Conservation (phyloP, 2,797 vertebrate species). For the Periophthalmus magnuspinnatus region DNA sequence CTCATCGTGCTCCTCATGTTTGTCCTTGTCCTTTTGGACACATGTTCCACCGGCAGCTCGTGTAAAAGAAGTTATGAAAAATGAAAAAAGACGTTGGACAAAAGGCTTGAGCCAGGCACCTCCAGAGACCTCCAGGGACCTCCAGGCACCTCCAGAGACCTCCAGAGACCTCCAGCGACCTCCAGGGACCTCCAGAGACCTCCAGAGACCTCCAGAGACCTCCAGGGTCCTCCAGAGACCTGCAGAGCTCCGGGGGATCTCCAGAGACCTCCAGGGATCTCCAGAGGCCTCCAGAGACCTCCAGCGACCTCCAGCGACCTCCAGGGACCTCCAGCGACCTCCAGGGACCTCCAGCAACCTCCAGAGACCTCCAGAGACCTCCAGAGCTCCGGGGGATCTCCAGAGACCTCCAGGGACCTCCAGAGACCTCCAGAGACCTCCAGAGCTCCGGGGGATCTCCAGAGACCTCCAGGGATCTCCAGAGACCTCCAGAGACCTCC, state of each 20-base stretch:
- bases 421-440: constrained; percentile 33
- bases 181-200: constrained; percentile 45
- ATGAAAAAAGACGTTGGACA: constrained; percentile 67
- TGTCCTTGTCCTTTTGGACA: constrained; percentile 46
- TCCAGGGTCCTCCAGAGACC: too few species aligned
- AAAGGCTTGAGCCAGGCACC: constrained; percentile 46
- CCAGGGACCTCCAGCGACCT: too few species aligned
- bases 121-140: constrained; percentile 45
- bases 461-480: constrained; percentile 34
- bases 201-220: constrained; percentile 6
- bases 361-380: constrained; percentile 28
- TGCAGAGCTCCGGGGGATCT: too few species aligned
- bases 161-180: too few species aligned
- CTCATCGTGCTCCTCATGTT: not conserved
- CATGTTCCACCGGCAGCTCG: constrained; percentile 51
- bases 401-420: constrained; percentile 35
- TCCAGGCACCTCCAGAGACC: constrained; percentile 4
- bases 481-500: constrained; percentile 32
- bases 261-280: too few species aligned
- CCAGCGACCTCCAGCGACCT: constrained; percentile 36
- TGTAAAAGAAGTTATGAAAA: constrained; percentile 71
- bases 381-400: too few species aligned
- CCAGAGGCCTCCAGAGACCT: too few species aligned
- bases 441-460: too few species aligned
- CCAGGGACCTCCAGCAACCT: constrained; percentile 46